Evolutionary conservation across 2,113 vertebrate genomes (phyloP).

Genomic region (Poecilia latipinna): DNA sequence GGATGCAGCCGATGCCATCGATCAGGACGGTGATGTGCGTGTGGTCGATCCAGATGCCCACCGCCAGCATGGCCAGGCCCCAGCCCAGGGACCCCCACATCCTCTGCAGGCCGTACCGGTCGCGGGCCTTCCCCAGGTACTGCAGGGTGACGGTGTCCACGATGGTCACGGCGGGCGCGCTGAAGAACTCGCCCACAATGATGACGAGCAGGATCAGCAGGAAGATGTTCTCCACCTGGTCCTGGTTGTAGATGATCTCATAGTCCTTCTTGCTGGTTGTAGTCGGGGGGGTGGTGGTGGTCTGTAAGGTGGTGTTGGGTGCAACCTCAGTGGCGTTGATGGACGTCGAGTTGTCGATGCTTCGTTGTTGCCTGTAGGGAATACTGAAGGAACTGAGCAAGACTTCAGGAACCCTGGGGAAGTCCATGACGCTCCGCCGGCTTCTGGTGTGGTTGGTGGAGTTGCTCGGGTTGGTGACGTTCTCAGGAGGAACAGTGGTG

Average conservation of each 20-base stretch:
- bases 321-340: slow-evolving; percentile 19
- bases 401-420: not conserved
- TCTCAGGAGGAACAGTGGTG: not conserved
- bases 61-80: slow-evolving; percentile 94
- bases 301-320: slow-evolving; percentile 15
- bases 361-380: slow-evolving; percentile 27
- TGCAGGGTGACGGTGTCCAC: slow-evolving; percentile 97
- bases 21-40: slow-evolving; percentile 80
- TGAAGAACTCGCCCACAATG: slow-evolving; percentile 98
- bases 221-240: slow-evolving; percentile 92
- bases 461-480: slow-evolving; percentile 14
- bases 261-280: slow-evolving; percentile 55
- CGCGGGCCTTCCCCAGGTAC: slow-evolving; percentile 91
- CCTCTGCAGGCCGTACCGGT: slow-evolving; percentile 94
- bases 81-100: slow-evolving; percentile 99
- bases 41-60: slow-evolving; percentile 96
- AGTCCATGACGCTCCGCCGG: slow-evolving; percentile 15
- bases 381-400: not conserved
- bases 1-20: slow-evolving; percentile 82
- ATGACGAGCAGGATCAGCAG: slow-evolving; percentile 93
- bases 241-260: slow-evolving; percentile 73
- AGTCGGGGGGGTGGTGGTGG: slow-evolving; percentile 32
- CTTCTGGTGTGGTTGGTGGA: slow-evolving; percentile 42
- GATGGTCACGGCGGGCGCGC: slow-evolving; percentile 94
- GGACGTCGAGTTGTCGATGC: slow-evolving; percentile 21